These are phyloP conservation scores for Oxystoma pomonae DNA, from an alignment of 2,888 invertebrate species.

Conservation along the genomic window DNA sequence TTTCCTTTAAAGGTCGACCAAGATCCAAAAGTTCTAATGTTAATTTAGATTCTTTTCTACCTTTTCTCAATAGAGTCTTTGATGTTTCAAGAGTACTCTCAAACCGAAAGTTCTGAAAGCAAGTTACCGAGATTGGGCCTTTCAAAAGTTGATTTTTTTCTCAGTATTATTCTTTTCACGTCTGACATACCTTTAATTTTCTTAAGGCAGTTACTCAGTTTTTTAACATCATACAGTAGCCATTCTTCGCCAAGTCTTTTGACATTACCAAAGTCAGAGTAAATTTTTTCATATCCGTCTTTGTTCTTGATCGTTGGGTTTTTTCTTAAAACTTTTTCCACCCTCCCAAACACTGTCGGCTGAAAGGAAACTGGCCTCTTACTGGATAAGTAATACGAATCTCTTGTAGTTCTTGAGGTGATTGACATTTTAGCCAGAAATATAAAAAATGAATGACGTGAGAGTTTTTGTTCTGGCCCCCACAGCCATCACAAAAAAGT, in stretches of 20 bases:
- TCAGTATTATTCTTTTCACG: background rate
- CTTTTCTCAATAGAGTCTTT: slow-evolving; percentile 3
- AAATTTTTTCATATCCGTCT: slow-evolving; percentile 1
- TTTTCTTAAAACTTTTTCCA: slow-evolving; percentile 8
- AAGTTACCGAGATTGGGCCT: background rate
- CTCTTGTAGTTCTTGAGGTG: background rate
- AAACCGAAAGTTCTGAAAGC: slow-evolving; percentile 3
- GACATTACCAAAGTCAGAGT: slow-evolving; percentile 6
- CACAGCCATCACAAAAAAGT: slow-evolving; percentile 23
- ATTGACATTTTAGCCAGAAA: slow-evolving; percentile 12
- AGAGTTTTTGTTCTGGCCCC: slow-evolving; percentile 23
- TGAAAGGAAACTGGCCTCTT: slow-evolving; percentile 3
- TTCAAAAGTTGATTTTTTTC: background rate
- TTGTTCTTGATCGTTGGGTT: background rate
- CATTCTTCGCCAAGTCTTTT: slow-evolving; percentile 4
- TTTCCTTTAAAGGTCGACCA: slow-evolving; percentile 7
- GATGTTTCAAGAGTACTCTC: slow-evolving; percentile 6
- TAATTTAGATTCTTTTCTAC: slow-evolving; percentile 2
- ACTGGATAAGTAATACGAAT: slow-evolving; percentile 6
- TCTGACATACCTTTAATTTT: slow-evolving; percentile 6
- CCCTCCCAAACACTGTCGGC: slow-evolving; percentile 12
- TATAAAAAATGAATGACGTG: slow-evolving; percentile 12
- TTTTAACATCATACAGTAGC: slow-evolving; percentile 9
- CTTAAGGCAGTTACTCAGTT: slow-evolving; percentile 5
- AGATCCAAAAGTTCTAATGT: slow-evolving; percentile 5